Evolutionary conservation across 2,113 vertebrate genomes (phyloP), one percentile per base, ranked within the genome.

Genomic region (Zosterops lateralis): DNA sequence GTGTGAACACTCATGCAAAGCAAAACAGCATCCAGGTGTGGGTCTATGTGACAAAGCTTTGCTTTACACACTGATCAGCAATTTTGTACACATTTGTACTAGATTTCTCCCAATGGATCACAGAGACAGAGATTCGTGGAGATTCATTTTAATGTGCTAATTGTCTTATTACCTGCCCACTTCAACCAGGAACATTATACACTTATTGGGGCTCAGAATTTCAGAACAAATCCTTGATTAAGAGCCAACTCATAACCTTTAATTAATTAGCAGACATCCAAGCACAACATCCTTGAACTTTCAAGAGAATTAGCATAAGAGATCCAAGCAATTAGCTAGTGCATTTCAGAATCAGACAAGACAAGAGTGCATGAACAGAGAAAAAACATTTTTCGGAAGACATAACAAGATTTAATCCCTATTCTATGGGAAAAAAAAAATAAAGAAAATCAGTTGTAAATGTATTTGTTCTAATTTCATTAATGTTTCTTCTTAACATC

Each of bases 221-320:
- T 87, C 89, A 91, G 71, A 89, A 80, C 72, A 97, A 93, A 95
- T 76, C 64, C 81, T 96, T 97, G 96, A 98, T 97, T 97, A 98
- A 94, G 78, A 93, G 79, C 57, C 96, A 94, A 89, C 77, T 92
- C 70, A 91, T 96, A 97, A 97, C 97, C 95, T 97, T 97, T 97
- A 91, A 97, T 97, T 97, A 98, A 97, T 96, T 97, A 97, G 90
- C 92, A 96, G 96, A 96, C 93, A 97, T 93, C 92, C 87, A 95
- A 97, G 92, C 93, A 97, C 93, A 96, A 97, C 82, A 96, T 94
- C 93, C 96, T 97, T 98, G 97, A 97, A 98, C 97, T 98, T 97
- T 94, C 56, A 81, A 78, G 64, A 96, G 96, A 97, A 98, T 97
- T 96, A 98, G 96, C 10, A 21, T 91, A 97, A 97, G 95, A 96